phyloP scores from a whole-genome alignment of 2,797 vertebrate genomes.

The Fringilla coelebs region DNA sequence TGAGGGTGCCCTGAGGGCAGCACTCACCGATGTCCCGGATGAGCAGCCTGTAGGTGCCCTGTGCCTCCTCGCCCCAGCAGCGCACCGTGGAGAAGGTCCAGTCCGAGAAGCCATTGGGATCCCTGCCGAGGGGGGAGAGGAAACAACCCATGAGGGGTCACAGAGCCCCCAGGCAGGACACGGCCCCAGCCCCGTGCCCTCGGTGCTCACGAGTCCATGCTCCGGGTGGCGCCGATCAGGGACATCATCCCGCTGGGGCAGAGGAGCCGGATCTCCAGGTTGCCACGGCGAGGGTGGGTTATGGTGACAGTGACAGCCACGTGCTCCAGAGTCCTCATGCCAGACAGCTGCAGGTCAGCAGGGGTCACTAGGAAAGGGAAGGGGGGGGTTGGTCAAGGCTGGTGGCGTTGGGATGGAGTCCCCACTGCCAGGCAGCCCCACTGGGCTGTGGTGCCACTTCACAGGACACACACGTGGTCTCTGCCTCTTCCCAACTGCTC shows the following conservation, averaged over 20 bases:
- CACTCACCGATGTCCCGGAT: conserved; percentile 86
- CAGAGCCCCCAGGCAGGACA: rapidly evolving
- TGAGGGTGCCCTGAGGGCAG: background rate
- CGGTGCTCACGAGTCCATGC: conserved; percentile 83
- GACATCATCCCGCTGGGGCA: conserved; percentile 93
- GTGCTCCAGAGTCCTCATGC: conserved; percentile 92
- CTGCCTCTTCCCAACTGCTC: background rate
- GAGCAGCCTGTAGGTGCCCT: conserved; percentile 84
- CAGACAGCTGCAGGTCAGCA: conserved; percentile 81
- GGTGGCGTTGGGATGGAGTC: background rate
- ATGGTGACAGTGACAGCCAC: conserved; percentile 89
- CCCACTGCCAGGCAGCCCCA: background rate
- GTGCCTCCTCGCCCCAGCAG: conserved; percentile 92
- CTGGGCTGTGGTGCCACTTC: background rate
- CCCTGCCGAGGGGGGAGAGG: conserved; percentile 69
- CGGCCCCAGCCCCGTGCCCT: rapidly evolving
- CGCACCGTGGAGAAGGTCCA: conserved; percentile 98
- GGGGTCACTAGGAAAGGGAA: conserved; percentile 77
- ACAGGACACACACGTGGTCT: rapidly evolving
- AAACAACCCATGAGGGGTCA: background rate
- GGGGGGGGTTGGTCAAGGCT: background rate
- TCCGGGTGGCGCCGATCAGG: conserved; percentile 84
- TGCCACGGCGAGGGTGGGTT: conserved; percentile 86
- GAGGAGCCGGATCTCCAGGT: conserved; percentile 83
- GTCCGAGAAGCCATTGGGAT: conserved; percentile 85